Conservation (phyloP, 2,888 invertebrate species). For the Callinectes sapidus region DNA sequence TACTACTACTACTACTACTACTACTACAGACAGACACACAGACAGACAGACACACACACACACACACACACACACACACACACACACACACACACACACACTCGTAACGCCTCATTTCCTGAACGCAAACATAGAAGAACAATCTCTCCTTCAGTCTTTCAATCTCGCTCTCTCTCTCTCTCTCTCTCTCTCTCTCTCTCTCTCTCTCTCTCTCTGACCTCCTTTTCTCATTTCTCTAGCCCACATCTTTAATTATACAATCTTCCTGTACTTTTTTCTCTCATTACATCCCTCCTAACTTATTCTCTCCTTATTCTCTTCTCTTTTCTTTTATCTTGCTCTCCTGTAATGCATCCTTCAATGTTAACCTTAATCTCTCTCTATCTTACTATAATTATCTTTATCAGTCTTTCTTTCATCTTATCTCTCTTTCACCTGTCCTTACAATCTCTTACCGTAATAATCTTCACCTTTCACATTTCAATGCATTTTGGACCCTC, state of each 20-base stretch:
- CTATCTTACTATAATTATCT: too few relatives aligned
- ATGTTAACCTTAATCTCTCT: too few relatives aligned
- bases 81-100: slow-evolving; percentile 39
- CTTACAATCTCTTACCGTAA: too few relatives aligned
- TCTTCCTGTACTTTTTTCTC: background rate
- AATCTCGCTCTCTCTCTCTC: background rate
- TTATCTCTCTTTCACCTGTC: too few relatives aligned
- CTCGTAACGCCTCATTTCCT: background rate
- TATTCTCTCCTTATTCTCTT: background rate
- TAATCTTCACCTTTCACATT: too few relatives aligned
- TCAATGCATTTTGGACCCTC: too few relatives aligned
- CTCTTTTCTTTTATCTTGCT: background rate
- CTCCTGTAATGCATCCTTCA: background rate
- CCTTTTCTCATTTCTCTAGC: too few relatives aligned
- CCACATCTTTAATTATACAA: too few relatives aligned
- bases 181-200: background rate
- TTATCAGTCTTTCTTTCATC: too few relatives aligned
- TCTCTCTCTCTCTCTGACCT: slow-evolving; percentile 32
- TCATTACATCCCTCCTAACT: background rate
- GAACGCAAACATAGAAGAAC: background rate
- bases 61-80: slow-evolving; percentile 39
- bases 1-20: background rate
- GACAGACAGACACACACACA: slow-evolving; percentile 30
- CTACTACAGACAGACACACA: slow-evolving; percentile 15
- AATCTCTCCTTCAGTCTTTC: background rate